Conservation (phyloP, 1,140 invertebrate genomes). For the Theocolax elegans region DNA sequence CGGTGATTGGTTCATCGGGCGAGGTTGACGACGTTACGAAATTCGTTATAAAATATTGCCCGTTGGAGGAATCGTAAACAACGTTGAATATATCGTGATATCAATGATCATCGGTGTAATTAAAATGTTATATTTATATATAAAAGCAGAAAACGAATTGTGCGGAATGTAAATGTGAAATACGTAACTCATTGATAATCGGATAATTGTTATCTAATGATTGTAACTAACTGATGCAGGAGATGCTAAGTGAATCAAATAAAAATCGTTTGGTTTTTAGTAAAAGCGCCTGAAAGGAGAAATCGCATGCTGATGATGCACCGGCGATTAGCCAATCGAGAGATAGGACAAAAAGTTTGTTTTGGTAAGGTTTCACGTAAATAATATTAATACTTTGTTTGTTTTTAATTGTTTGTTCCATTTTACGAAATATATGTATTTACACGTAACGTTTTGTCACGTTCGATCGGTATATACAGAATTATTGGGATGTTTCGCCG, state of each 20-base stretch:
- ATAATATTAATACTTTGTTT: neutral
- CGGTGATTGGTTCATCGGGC: no score
- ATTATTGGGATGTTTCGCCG: slow-evolving; percentile 65
- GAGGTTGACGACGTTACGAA: no score
- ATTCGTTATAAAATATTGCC: no score
- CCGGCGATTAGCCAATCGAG: slow-evolving; percentile 50
- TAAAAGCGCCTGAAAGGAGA: slow-evolving; percentile 47
- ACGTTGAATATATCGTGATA: no score
- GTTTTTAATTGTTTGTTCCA: no score
- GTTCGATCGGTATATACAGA: slow-evolving; percentile 53
- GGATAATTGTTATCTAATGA: neutral
- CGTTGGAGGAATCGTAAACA: no score
- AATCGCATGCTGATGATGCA: slow-evolving; percentile 54
- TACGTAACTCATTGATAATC: neutral
- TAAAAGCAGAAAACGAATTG: neutral
- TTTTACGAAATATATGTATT: neutral
- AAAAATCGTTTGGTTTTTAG: slow-evolving; percentile 46
- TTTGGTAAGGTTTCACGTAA: slow-evolving; percentile 57
- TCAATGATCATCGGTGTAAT: no score
- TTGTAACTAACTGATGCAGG: neutral
- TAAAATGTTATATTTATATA: no score
- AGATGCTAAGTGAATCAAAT: neutral
- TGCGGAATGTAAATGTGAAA: neutral
- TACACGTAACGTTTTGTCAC: neutral
- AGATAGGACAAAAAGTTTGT: slow-evolving; percentile 56